A percentile compares a stretch with the other conserved stretches of the same genome.
Conservation (phyloP, 2,113 vertebrate species). For the Osmerus eperlanus region DNA sequence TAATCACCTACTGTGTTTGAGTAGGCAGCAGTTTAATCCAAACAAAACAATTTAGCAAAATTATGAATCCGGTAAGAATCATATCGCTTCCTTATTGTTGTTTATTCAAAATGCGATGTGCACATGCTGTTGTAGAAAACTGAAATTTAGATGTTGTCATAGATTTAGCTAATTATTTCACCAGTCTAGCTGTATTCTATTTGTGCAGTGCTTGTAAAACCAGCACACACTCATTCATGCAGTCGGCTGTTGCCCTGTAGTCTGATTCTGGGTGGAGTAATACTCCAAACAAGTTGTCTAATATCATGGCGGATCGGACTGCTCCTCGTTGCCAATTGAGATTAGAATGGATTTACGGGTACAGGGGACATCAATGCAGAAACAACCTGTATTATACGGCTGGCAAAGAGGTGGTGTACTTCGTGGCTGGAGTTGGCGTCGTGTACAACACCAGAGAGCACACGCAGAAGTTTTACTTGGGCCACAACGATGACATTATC, state of each 20-base stretch:
- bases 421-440: conserved; percentile 93
- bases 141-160: background rate
- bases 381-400: conserved; percentile 98
- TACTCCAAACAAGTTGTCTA: conserved; percentile 1
- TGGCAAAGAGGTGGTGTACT: conserved; percentile 95
- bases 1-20: background rate
- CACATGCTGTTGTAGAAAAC: background rate
- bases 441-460: conserved; percentile 96
- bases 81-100: background rate
- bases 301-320: conserved; percentile 87
- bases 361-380: conserved; percentile 96
- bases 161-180: background rate
- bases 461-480: conserved; percentile 95
- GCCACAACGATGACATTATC: conserved; percentile 98
- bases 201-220: background rate
- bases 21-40: background rate
- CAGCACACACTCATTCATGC: background rate
- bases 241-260: background rate
- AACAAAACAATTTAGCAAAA: background rate
- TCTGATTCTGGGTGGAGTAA: conserved; percentile 3
- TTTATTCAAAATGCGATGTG: conserved; percentile 1
- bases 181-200: background rate
- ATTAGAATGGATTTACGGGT: conserved; percentile 96
- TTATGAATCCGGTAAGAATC: background rate
- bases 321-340: conserved; percentile 89